Conservation (phyloP, 1,140 invertebrate genomes). For the Pseudomyrmex pallidus region DNA sequence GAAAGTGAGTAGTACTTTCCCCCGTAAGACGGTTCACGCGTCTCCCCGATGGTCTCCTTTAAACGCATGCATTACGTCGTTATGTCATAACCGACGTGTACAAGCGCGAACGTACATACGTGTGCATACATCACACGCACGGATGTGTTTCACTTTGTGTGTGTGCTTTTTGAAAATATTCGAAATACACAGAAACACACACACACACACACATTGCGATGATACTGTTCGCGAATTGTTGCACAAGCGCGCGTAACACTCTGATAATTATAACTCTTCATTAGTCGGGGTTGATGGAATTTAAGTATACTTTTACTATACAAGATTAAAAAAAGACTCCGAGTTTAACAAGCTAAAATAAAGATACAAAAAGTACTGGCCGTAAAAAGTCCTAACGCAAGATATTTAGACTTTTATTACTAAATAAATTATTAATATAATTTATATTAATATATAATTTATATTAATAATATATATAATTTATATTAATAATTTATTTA, state of each 20-base stretch:
- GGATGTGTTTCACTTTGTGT: conserved; percentile 28
- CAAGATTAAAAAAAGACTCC: no score
- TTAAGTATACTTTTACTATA: no score
- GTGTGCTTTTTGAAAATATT: conserved; percentile 15
- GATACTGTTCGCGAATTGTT: neutral
- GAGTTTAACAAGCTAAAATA: no score
- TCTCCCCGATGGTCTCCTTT: conserved; percentile 79
- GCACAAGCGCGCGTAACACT: neutral
- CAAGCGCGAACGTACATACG: neutral
- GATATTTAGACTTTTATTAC: no score
- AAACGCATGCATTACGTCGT: conserved; percentile 80
- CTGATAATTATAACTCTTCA: conserved; percentile 8
- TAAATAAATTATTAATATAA: no score
- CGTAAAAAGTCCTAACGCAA: no score
- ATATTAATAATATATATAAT: no score
- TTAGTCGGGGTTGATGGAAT: no score
- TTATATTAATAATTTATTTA: no score
- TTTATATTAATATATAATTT: no score
- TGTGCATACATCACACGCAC: conserved; percentile 20
- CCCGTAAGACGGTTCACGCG: conserved; percentile 76
- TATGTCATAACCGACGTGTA: conserved; percentile 77
- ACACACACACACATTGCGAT: neutral
- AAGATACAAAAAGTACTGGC: no score
- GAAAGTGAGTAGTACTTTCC: conserved; percentile 82
- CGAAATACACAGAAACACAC: neutral